These are phyloP conservation scores for Pyralis farinalis DNA, from an alignment of 2,888 invertebrate species.

Conservation along the genomic window DNA sequence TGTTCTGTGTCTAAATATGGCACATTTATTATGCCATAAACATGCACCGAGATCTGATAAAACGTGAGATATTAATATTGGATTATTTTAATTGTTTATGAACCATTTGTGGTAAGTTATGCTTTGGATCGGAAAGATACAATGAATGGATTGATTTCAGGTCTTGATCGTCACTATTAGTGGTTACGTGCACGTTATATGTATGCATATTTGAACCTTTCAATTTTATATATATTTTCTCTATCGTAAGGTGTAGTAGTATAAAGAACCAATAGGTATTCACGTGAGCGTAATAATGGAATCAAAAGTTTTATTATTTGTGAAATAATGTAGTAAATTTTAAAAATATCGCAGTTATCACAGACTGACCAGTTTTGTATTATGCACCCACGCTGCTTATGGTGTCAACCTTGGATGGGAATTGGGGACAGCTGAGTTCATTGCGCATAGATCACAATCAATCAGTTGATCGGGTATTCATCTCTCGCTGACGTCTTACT, in stretches of 20 bases:
- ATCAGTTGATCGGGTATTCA: not conserved
- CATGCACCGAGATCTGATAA: not conserved
- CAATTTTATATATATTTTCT: too few relatives aligned
- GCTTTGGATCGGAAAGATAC: not conserved
- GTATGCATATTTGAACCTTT: too few relatives aligned
- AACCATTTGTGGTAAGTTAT: not conserved
- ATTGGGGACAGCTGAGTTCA: not conserved
- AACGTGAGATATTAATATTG: not conserved
- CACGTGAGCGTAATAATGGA: too few relatives aligned
- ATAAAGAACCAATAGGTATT: too few relatives aligned
- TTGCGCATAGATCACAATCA: not conserved
- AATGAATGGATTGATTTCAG: not conserved
- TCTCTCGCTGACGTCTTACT: not conserved
- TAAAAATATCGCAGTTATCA: not conserved
- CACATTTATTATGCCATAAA: not conserved
- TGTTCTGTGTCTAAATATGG: not conserved
- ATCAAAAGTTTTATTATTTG: not conserved
- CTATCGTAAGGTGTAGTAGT: too few relatives aligned
- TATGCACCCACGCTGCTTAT: not conserved
- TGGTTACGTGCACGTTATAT: too few relatives aligned
- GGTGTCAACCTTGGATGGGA: not conserved
- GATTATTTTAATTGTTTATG: not conserved
- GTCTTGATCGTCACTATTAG: too few relatives aligned
- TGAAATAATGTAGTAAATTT: not conserved
- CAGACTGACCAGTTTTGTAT: not conserved